phyloP scores from a whole-genome alignment of 2,797 vertebrate genomes.

The Dendrocincla fuliginosa region DNA sequence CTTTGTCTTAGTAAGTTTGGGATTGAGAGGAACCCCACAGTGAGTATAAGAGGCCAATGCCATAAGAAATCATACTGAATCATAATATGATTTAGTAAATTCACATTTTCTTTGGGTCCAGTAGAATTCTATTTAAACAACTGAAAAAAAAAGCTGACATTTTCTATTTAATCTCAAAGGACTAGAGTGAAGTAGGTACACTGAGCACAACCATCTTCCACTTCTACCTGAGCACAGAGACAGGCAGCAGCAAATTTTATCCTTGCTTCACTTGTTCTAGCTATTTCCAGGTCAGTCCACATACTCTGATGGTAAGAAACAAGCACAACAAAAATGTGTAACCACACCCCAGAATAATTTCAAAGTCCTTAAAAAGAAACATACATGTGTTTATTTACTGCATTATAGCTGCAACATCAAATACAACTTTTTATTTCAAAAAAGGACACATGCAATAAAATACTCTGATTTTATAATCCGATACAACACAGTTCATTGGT shows the following conservation, averaged over 20 bases:
- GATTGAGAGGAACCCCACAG: neutral
- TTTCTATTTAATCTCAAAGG: neutral
- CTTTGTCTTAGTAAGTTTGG: neutral
- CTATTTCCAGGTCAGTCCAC: conserved; percentile 3
- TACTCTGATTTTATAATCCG: neutral
- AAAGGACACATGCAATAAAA: conserved; percentile 36
- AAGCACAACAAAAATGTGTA: neutral
- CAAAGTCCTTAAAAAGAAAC: conserved; percentile 37
- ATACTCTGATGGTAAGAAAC: neutral
- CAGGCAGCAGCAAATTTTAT: neutral
- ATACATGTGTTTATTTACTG: conserved; percentile 28
- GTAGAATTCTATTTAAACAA: neutral
- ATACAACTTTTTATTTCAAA: conserved; percentile 3
- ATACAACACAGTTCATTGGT: neutral
- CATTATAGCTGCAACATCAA: neutral
- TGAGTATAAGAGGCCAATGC: neutral
- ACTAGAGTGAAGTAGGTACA: neutral
- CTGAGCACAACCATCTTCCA: neutral
- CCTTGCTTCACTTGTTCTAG: neutral
- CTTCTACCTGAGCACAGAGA: neutral
- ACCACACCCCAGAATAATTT: neutral
- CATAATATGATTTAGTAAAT: neutral
- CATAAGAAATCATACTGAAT: neutral
- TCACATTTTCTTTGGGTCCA: neutral
- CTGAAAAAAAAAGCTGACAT: neutral